Evolutionary conservation across 2,888 invertebrate species (phyloP).

Genomic region (Athrips mouffetella): DNA sequence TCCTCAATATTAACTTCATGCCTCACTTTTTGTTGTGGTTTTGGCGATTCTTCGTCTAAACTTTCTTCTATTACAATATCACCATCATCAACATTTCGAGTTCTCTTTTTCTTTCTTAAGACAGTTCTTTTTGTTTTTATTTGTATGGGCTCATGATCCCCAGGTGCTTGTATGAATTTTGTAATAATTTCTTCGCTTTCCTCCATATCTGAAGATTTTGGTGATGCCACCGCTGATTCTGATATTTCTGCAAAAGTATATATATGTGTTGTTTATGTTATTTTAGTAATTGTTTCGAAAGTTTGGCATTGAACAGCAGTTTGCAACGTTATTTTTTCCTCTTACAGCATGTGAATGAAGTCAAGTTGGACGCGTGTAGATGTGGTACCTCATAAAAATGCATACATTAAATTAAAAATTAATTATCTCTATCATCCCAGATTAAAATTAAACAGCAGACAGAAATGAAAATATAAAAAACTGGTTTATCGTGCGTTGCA

Average conservation of each 20-base stretch:
- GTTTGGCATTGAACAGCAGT: too few species aligned
- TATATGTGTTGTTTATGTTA: constrained; percentile 6
- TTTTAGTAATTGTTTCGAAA: neutral
- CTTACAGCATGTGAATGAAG: too few species aligned
- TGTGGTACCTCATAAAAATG: too few species aligned
- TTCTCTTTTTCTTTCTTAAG: constrained; percentile 61
- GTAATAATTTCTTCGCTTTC: constrained; percentile 80
- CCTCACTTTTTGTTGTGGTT: constrained; percentile 23
- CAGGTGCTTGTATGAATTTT: constrained; percentile 74
- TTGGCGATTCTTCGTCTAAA: constrained; percentile 56
- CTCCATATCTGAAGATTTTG: constrained; percentile 66
- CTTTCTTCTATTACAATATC: constrained; percentile 76
- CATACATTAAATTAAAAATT: too few species aligned
- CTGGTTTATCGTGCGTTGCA: too few species aligned
- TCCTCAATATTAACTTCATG: constrained; percentile 65
- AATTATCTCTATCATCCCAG: too few species aligned
- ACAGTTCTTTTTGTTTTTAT: constrained; percentile 79
- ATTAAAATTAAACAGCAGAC: too few species aligned
- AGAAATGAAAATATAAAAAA: too few species aligned
- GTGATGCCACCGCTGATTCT: constrained; percentile 34
- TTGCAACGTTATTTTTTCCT: too few species aligned
- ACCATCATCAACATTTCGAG: constrained; percentile 40
- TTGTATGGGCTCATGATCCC: constrained; percentile 72
- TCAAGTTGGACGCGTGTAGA: too few species aligned
- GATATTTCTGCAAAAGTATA: constrained; percentile 48